Evolutionary conservation across 30 jellyfish, hydroid and myxozoan species (phyloP), one percentile per base, ranked within the genome.

Genomic region (Clytia hemisphaerica): DNA sequence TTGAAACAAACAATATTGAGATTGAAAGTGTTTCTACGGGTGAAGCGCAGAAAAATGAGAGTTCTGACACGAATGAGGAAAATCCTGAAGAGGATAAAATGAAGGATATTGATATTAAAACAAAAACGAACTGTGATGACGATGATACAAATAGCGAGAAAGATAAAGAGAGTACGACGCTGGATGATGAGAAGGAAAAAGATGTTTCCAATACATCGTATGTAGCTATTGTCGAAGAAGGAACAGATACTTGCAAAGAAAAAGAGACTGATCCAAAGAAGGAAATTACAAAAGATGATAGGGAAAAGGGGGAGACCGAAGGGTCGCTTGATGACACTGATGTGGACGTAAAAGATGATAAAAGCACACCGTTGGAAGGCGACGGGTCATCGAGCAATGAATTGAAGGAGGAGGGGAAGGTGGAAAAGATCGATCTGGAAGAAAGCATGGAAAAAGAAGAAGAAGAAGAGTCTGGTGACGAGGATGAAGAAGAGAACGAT

Each of bases 401-500:
- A n/a, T n/a, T n/a, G n/a, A n/a, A n/a, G n/a, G n/a, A n/a, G n/a
- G n/a, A n/a, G n/a, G n/a, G n/a, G n/a, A n/a, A n/a, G n/a, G n/a
- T n/a, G n/a, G n/a, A n/a, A n/a, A n/a, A n/a, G n/a, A n/a, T n/a
- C n/a, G n/a, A n/a, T n/a, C n/a, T n/a, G n/a, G n/a, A n/a, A n/a
- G n/a, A n/a, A n/a, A n/a, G n/a, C n/a, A n/a, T n/a, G n/a, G n/a
- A n/a, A n/a, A n/a, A n/a, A n/a, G n/a, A n/a, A n/a, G n/a, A n/a
- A n/a, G 21, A 32, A 48, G 67, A 7, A 6, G 76, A 30, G 1
- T 35, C 69, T 9, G 63, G 37, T 36, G 69, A 26, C 9, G 78
- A 65, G 0, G 38, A 44, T 22, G 61, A 45, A 25, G 38, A 37
- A 32, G 81, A n/a, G n/a, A n/a, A n/a, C n/a, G n/a, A 69, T 21